Evolutionary conservation across 2,888 invertebrate genomes (phyloP).

Genomic region (Rambutsinella grinnellia): DNA sequence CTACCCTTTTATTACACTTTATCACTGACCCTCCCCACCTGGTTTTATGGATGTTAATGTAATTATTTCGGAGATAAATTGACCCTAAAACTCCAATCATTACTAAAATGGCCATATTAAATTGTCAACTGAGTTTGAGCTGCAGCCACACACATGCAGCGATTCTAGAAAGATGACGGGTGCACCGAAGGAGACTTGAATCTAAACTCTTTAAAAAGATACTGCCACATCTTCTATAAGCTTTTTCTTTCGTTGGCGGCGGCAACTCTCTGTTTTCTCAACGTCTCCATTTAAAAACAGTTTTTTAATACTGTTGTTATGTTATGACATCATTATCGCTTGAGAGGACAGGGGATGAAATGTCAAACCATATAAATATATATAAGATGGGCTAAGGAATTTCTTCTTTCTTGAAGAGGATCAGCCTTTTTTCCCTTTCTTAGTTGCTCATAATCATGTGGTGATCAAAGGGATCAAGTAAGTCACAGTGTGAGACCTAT

Average conservation of each 20-base stretch:
- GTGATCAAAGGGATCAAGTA: constrained; percentile 57
- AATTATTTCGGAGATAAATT: not conserved
- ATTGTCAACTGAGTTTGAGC: not conserved
- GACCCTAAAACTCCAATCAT: not conserved
- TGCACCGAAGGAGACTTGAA: not conserved
- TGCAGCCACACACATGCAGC: not conserved
- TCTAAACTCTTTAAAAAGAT: not conserved
- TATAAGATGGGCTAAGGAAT: not conserved
- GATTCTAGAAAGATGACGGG: not conserved
- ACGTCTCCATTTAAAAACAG: not conserved
- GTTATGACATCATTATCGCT: constrained; percentile 52
- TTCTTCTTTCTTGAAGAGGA: not conserved
- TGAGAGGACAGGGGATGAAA: constrained; percentile 32
- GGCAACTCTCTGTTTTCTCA: not conserved
- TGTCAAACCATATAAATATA: constrained; percentile 18
- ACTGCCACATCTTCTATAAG: not conserved
- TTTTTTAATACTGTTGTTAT: constrained; percentile 12
- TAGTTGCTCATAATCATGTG: constrained; percentile 10
- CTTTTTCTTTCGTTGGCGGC: not conserved
- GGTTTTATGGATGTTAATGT: not conserved
- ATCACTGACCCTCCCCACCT: not conserved
- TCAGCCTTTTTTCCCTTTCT: too few relatives aligned
- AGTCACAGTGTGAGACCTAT: constrained; percentile 52
- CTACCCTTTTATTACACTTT: not conserved
- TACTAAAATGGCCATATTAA: not conserved